These are phyloP conservation scores for Danio tinwini DNA, from an alignment of 2,797 vertebrate genomes.

Conservation along the genomic window DNA sequence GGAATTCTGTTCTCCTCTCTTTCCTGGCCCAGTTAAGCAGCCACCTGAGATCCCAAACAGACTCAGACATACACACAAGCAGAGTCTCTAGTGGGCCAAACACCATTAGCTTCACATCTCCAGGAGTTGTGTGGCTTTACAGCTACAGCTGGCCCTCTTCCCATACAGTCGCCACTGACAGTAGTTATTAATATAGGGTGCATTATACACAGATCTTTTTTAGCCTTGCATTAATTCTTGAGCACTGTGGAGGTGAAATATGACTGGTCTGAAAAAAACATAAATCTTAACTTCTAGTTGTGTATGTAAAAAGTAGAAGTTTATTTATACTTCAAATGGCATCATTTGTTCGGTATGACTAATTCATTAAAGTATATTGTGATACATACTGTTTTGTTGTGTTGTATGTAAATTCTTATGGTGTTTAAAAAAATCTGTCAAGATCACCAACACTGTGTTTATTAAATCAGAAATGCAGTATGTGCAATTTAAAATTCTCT, in stretches of 20 bases:
- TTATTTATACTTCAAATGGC: background rate
- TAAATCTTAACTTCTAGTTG: background rate
- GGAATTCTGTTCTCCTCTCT: slow-evolving; percentile 12
- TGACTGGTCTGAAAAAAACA: background rate
- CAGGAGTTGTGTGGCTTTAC: slow-evolving; percentile 26
- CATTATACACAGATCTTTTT: slow-evolving; percentile 19
- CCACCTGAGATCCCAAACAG: slow-evolving; percentile 37
- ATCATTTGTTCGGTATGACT: no score
- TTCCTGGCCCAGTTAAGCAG: slow-evolving; percentile 51
- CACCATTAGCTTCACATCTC: slow-evolving; percentile 40
- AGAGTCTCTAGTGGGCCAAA: slow-evolving; percentile 34
- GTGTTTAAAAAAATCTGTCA: no score
- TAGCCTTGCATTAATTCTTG: background rate
- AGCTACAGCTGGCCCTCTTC: slow-evolving; percentile 22
- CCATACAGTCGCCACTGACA: slow-evolving; percentile 19
- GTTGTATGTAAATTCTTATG: no score
- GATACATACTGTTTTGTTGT: no score
- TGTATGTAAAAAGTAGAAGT: background rate
- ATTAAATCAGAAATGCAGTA: no score
- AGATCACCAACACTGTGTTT: no score
- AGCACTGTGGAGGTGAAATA: slow-evolving; percentile 8
- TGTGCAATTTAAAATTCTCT: no score
- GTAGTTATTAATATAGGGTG: slow-evolving; percentile 39
- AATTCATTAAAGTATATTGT: no score
- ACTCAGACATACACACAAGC: slow-evolving; percentile 22